phyloP scores from a whole-genome alignment of 2,113 vertebrate genomes.

The Pholis gunnellus region DNA sequence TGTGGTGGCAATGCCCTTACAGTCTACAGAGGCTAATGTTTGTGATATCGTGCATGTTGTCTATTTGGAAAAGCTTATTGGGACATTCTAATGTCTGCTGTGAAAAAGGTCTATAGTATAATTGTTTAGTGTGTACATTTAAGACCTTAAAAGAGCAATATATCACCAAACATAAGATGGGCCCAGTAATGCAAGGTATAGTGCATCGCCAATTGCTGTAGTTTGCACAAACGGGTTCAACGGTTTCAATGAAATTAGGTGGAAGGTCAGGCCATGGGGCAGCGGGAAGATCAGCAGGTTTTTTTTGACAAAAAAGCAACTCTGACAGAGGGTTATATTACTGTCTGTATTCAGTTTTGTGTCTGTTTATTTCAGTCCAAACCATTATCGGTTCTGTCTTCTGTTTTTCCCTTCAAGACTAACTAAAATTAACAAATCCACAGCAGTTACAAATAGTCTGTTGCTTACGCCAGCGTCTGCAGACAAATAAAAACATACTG shows the following conservation, averaged over 20 bases:
- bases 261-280: neutral
- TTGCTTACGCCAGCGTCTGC: constrained; percentile 30
- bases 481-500: constrained; percentile 34
- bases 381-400: neutral
- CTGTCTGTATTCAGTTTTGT: neutral
- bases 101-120: neutral
- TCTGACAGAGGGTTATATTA: too few species aligned
- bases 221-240: neutral
- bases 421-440: neutral
- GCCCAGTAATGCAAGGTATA: neutral
- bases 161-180: neutral
- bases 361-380: neutral
- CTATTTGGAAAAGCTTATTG: neutral
- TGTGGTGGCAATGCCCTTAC: neutral
- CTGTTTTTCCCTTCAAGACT: constrained; percentile 11
- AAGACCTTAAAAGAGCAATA: neutral
- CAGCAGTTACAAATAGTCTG: constrained; percentile 9
- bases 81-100: neutral
- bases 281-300: neutral
- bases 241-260: neutral
- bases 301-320: too few species aligned
- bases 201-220: too few species aligned
- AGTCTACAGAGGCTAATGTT: neutral
- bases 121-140: neutral
- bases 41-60: neutral